These are phyloP conservation scores for Mystacornis crossleyi DNA, from an alignment of 2,113 vertebrate species.

Conservation along the genomic window DNA sequence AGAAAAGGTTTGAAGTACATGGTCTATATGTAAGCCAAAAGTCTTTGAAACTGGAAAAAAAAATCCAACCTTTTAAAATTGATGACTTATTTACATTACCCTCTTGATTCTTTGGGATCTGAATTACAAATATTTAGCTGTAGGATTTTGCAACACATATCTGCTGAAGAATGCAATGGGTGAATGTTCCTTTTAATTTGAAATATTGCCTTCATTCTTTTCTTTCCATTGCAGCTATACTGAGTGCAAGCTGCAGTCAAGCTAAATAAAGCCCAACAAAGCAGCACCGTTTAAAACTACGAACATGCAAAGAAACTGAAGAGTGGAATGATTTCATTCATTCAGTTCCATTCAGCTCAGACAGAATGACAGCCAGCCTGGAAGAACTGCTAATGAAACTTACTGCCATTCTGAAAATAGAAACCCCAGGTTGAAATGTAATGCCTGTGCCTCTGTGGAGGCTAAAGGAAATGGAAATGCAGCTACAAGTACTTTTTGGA, in stretches of 20 bases:
- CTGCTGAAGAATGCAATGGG: background rate
- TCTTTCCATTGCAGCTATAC: background rate
- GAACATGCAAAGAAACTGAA: background rate
- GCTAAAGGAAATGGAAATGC: background rate
- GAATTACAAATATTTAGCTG: background rate
- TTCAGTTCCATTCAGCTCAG: background rate
- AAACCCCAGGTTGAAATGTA: background rate
- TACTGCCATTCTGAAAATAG: background rate
- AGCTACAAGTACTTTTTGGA: background rate
- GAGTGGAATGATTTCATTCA: background rate
- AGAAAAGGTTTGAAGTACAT: background rate
- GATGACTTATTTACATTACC: background rate
- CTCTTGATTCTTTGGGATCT: background rate
- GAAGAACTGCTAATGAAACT: background rate
- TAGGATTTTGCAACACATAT: background rate
- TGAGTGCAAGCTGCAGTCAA: background rate
- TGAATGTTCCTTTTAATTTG: background rate
- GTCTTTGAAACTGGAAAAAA: background rate
- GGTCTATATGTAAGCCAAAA: background rate
- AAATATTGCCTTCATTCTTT: background rate
- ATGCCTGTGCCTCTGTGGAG: background rate
- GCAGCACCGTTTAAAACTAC: fast-evolving
- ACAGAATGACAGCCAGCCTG: background rate
- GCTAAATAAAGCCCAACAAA: background rate
- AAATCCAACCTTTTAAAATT: fast-evolving